A percentile compares a stretch with the other conserved stretches of the same genome.
Conservation (phyloP, 2,113 vertebrate genomes). For the Bujurquina vittata region DNA sequence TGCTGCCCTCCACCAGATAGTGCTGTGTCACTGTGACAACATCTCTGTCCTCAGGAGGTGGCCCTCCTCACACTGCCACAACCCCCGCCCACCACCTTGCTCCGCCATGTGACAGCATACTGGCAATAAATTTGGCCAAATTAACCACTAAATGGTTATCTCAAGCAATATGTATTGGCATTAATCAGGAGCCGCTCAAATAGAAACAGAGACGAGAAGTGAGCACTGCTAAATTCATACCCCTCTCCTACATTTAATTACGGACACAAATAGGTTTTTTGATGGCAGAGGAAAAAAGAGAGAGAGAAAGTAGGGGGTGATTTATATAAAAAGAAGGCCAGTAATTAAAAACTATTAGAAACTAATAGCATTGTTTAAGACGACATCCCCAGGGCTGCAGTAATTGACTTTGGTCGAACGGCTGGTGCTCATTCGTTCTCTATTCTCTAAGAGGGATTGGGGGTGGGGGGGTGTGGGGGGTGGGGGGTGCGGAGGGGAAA, state of each 20-base stretch:
- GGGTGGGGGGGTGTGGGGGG: background rate
- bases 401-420: conserved; percentile 70
- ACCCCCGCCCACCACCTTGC: background rate
- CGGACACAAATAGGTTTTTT: conserved; percentile 90
- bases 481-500: background rate
- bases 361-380: conserved; percentile 80
- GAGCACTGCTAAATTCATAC: conserved; percentile 90
- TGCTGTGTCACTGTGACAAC: conserved; percentile 81
- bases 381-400: conserved; percentile 62
- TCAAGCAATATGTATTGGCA: conserved; percentile 99
- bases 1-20: conserved; percentile 81
- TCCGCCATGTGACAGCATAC: conserved; percentile 79
- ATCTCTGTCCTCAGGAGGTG: conserved; percentile 54
- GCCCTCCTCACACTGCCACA: background rate
- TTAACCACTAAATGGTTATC: conserved; percentile 99
- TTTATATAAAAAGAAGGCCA: conserved; percentile 84
- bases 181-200: conserved; percentile 98
- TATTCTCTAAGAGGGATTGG: conserved; percentile 25
- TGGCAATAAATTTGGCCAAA: conserved; percentile 99
- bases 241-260: conserved; percentile 92
- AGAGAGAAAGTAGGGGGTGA: conserved; percentile 62
- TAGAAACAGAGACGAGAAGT: conserved; percentile 89
- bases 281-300: conserved; percentile 51
- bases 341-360: conserved; percentile 82
- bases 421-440: conserved; percentile 37